Evolutionary conservation across 1,140 invertebrate species (phyloP).

Genomic region (Cepaea nemoralis): DNA sequence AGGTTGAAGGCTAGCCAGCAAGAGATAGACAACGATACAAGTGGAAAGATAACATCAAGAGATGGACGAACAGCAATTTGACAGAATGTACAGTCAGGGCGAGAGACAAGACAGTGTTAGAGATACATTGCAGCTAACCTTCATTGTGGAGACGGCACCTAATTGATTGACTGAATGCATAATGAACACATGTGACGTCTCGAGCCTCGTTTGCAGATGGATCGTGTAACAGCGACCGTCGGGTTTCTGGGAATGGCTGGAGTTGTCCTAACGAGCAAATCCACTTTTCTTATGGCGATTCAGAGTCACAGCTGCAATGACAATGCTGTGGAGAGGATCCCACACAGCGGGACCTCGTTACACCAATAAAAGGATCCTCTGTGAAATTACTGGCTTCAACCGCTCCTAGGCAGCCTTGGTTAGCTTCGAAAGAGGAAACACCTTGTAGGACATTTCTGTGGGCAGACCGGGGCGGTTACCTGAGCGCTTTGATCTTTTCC

Average conservation of each 20-base stretch:
- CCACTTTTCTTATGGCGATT: background rate
- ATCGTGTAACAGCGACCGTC: background rate
- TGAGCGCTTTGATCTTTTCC: background rate
- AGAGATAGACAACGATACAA: no score
- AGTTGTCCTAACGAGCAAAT: background rate
- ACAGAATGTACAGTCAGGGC: no score
- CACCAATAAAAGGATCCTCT: background rate
- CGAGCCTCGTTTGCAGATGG: background rate
- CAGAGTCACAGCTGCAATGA: background rate
- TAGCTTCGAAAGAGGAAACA: background rate
- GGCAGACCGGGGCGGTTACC: background rate
- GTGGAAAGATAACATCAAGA: no score
- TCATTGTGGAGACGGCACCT: no score
- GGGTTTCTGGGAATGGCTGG: background rate
- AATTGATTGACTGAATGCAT: no score
- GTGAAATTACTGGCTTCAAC: background rate
- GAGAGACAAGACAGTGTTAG: no score
- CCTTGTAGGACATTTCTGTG: background rate
- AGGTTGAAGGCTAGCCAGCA: no score
- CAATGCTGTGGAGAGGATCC: background rate
- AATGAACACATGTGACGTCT: background rate
- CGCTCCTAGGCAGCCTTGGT: background rate
- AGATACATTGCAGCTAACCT: no score
- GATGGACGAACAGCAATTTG: no score
- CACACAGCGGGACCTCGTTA: background rate